phyloP scores from a whole-genome alignment of 2,888 invertebrate genomes.

The Pogonocherus hispidulus region DNA sequence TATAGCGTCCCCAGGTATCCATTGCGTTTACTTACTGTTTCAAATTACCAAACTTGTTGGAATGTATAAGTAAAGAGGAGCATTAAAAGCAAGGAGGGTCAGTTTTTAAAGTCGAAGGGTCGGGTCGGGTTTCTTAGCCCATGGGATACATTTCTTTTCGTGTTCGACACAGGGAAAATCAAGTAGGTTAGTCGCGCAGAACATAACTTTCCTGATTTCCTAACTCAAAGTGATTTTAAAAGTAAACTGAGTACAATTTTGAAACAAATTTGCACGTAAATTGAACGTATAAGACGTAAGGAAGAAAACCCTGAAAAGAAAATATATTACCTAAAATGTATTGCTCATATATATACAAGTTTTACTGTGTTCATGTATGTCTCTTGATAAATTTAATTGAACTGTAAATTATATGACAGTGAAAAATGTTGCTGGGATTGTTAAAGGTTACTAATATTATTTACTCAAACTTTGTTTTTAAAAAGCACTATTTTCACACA shows the following conservation, averaged over 20 bases:
- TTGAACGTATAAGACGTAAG: constrained; percentile 3
- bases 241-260: constrained; percentile 9
- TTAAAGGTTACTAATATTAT: no score
- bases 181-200: constrained; percentile 18
- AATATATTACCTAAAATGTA: constrained; percentile 6
- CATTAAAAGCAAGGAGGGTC: constrained; percentile 14
- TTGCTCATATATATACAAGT: no score
- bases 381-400: no score
- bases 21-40: background rate
- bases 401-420: no score
- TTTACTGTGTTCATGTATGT: no score
- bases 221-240: constrained; percentile 15
- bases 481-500: no score
- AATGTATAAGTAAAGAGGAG: constrained; percentile 9
- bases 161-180: constrained; percentile 21
- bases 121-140: background rate
- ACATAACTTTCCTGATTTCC: constrained; percentile 16
- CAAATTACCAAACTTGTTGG: constrained; percentile 5
- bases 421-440: no score
- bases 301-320: background rate
- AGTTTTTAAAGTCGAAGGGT: background rate
- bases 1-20: no score
- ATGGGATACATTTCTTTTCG: constrained; percentile 16
- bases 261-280: constrained; percentile 22
- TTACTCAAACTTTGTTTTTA: no score